Percentiles rank a stretch among this genome's conserved stretches.
Evolutionary conservation across 92 coral and sea anemone species (phyloP).

Genomic region (Parazoanthus swiftii): DNA sequence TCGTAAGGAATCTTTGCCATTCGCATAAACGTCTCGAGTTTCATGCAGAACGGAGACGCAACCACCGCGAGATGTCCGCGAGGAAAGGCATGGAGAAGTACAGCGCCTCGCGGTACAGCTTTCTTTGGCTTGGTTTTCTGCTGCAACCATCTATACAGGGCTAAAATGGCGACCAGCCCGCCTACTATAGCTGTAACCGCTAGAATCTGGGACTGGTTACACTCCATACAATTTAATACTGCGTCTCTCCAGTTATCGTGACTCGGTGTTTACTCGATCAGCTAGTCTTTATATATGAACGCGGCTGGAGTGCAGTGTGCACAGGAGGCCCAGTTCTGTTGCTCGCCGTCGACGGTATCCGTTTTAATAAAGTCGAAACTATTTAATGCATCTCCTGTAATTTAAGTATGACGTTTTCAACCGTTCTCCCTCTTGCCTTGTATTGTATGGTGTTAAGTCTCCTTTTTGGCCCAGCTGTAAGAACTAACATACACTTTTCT

Average conservation of each 20-base stretch:
- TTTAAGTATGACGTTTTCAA: too few relatives aligned
- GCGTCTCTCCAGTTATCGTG: background rate
- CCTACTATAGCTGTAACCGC: background rate
- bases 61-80: background rate
- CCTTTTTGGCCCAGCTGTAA: too few relatives aligned
- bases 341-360: too few relatives aligned
- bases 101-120: background rate
- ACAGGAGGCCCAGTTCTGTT: too few relatives aligned
- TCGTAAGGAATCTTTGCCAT: slow-evolving; percentile 9
- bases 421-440: too few relatives aligned
- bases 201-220: background rate
- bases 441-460: too few relatives aligned
- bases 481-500: too few relatives aligned
- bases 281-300: too few relatives aligned
- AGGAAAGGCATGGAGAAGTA: slow-evolving; percentile 6
- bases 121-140: background rate
- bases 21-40: slow-evolving; percentile 11
- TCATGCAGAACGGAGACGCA: slow-evolving; percentile 19
- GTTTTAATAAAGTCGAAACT: too few relatives aligned
- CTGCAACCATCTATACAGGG: background rate
- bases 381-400: too few relatives aligned
- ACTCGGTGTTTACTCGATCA: too few relatives aligned
- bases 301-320: too few relatives aligned
- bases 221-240: background rate
- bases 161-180: background rate